Evolutionary conservation across 2,888 invertebrate species (phyloP).

Genomic region (Thera obeliscata): DNA sequence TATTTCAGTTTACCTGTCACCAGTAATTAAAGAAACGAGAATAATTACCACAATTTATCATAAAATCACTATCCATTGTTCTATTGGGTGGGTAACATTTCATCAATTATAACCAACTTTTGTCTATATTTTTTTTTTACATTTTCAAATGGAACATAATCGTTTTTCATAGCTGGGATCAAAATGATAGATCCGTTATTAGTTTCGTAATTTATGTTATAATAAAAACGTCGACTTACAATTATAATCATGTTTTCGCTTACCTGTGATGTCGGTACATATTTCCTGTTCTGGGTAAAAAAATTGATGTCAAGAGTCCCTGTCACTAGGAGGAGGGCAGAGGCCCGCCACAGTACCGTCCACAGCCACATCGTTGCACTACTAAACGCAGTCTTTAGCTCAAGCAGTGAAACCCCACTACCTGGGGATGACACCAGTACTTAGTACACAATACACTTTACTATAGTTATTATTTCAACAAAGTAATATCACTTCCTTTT

Average conservation of each 20-base stretch:
- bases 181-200: no score
- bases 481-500: constrained; percentile 29
- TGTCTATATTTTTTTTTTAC: no score
- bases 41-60: no score
- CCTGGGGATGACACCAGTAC: constrained; percentile 15
- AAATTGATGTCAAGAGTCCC: constrained; percentile 58
- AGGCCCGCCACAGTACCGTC: constrained; percentile 60
- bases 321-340: constrained; percentile 51
- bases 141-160: no score
- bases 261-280: constrained; percentile 53
- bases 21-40: no score
- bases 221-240: background rate
- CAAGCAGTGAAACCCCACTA: constrained; percentile 21
- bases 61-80: no score
- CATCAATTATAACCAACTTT: no score
- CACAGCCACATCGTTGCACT: constrained; percentile 66
- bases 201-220: no score
- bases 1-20: no score
- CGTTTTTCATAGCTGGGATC: no score
- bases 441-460: constrained; percentile 5
- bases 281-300: constrained; percentile 51
- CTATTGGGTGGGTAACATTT: no score
- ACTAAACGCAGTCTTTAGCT: constrained; percentile 44
- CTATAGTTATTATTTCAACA: constrained; percentile 10
- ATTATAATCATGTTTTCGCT: background rate